Evolutionary conservation across 1,140 invertebrate genomes (phyloP), one percentile per base, ranked within the genome.

Genomic region (Vanessa tameamea): DNA sequence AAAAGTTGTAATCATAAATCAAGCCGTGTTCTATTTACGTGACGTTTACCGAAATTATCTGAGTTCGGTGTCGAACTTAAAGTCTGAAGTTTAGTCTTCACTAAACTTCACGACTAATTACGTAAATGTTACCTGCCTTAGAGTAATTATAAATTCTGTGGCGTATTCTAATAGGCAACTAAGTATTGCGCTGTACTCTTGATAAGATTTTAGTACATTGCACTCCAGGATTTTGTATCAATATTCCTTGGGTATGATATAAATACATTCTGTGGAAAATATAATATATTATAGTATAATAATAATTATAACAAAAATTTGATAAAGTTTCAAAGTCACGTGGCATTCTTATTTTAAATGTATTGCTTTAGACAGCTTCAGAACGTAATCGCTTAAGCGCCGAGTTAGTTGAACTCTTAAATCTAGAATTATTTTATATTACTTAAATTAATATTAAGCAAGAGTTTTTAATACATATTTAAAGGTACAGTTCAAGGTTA

Each of bases 1-100:
- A 9, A 11, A 43, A 43, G 37, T 75, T 75, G 14, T 53, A 75
- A 61, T 75, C 69, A 71, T 71, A 75, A 71, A 75, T 75, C 69
- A 71, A 71, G 66, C 47, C 73, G 20, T 47, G 64, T 66, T 66
- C 64, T 51, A 72, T n/a, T 59, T 72, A 66, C 51, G 64, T 66
- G 71, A 65, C 71, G 53, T 59, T 57, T 59, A 59, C 69, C 20
- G 43, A 50, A 72, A 37, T 59, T 43, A 53, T 66, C 71, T 66
- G 48, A 64, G 71, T 72, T 72, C 53, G 37, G 64, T 31, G 53
- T 71, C 51, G 70, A 59, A 72, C 59, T 61, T 72, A 51, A 43
- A 37, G 64, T 37, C 48, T 55, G 47, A 47, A 72, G 69, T 72
- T 72, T 47, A 15, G 20, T 9, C 50, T 37, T 53, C 26, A 67